Evolutionary conservation across 2,113 vertebrate species (phyloP).

Genomic region (Pica pica): DNA sequence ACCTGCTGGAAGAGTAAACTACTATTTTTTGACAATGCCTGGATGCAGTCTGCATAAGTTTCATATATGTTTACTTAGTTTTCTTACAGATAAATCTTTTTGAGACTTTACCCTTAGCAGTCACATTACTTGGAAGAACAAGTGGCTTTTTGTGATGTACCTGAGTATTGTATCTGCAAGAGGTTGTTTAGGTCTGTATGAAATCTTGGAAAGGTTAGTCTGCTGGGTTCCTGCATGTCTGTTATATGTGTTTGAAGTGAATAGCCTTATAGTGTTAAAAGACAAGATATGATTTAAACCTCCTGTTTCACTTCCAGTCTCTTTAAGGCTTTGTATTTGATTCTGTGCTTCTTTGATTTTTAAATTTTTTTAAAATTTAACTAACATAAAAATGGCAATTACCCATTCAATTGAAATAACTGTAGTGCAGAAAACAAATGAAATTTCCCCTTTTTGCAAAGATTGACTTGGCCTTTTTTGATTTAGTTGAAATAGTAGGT

Average conservation of each 20-base stretch:
- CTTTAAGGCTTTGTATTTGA: background rate
- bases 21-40: background rate
- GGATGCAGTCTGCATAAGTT: background rate
- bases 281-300: background rate
- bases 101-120: background rate
- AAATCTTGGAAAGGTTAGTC: background rate
- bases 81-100: background rate
- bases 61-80: background rate
- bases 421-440: background rate
- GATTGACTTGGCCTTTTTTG: background rate
- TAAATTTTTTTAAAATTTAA: background rate
- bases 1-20: background rate
- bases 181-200: background rate
- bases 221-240: background rate
- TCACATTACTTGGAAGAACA: background rate
- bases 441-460: background rate
- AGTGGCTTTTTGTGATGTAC: background rate
- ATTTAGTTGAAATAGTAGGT: background rate
- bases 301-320: background rate
- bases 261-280: background rate
- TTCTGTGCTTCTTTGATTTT: background rate
- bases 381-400: background rate
- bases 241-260: fast-evolving
- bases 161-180: background rate
- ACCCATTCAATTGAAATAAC: background rate